Conservation (phyloP, 1,140 invertebrate species). For the Panagrolaimus sp. region DNA sequence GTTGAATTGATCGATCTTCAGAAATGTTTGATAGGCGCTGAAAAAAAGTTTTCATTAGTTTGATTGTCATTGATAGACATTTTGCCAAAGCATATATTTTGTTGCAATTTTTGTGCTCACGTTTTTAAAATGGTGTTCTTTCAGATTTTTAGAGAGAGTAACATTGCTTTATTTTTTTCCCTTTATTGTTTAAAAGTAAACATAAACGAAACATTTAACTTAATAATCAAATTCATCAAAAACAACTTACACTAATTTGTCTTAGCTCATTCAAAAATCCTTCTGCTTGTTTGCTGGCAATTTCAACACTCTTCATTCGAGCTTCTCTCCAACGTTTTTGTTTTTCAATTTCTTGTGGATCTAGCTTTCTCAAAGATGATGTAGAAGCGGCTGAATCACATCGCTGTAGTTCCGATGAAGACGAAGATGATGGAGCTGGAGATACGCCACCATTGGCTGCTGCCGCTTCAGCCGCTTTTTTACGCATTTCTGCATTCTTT, state of each 20-base stretch:
- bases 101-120: too few relatives aligned
- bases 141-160: too few relatives aligned
- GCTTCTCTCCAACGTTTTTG: conserved; percentile 5
- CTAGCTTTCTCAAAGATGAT: neutral
- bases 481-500: neutral
- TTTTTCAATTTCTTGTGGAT: neutral
- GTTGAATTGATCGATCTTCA: too few relatives aligned
- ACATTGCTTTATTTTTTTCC: too few relatives aligned
- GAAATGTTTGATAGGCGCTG: too few relatives aligned
- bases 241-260: conserved; percentile 6
- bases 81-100: too few relatives aligned
- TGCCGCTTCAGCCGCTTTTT: neutral
- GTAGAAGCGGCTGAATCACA: neutral
- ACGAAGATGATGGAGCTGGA: neutral
- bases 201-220: too few relatives aligned
- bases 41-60: too few relatives aligned
- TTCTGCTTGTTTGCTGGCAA: neutral
- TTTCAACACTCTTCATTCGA: neutral
- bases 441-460: neutral
- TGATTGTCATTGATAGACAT: too few relatives aligned
- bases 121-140: too few relatives aligned
- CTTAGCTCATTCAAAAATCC: neutral
- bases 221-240: too few relatives aligned
- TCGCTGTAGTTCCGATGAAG: neutral
- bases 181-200: too few relatives aligned